Base-by-base conservation (phyloP, 2,113 vertebrate species). In the Atlantisia rogersi region DNA sequence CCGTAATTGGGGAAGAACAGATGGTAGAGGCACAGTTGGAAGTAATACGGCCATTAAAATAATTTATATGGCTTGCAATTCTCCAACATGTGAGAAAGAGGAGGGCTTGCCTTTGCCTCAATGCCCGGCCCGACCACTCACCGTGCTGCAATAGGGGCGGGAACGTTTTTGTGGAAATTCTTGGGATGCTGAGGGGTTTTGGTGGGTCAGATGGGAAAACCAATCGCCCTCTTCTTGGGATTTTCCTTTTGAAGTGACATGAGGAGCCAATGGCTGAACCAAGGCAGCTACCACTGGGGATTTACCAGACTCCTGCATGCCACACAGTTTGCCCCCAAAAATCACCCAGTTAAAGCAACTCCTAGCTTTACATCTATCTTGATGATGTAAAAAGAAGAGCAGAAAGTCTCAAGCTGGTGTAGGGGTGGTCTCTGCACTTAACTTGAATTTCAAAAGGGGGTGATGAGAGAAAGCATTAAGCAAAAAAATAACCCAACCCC, bases 1-100 rank as follows among this genome's bases (percentile, higher is more conserved):
- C 95, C 44, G 7, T 98, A 98, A 98, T 98, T 98, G 98, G 97
- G 95, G 90, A 97, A 94, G 97, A 98, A 97, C 98, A 98, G 98
- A 98, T 98, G 98, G 98, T 82, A 65, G 89, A 96, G 82, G 85
- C 48, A 82, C 97, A 93, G 97, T 97, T 97, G 97, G 97, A 98
- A 96, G 97, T 96, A 97, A 98, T 97, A 96, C 63, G 10, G 79
- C 97, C 97, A 98, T 98, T 97, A 98, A 98, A 98, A 98, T 98
- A 98, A 98, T 98, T 97, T 98, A 98, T 95, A 97, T 3, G 3
- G 97, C 97, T 98, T 94, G 63, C 98, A 98, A 98, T 90, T 97
- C 96, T 97, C 65, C 77, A 77, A 68, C 59, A 17, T 21, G 87
- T 85, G 88, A 95, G 95, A 69, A 95, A 92, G 92, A 95, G 95